Evolutionary conservation across 2,113 vertebrate genomes (phyloP).

Genomic region (Aspiorhynchus laticeps): DNA sequence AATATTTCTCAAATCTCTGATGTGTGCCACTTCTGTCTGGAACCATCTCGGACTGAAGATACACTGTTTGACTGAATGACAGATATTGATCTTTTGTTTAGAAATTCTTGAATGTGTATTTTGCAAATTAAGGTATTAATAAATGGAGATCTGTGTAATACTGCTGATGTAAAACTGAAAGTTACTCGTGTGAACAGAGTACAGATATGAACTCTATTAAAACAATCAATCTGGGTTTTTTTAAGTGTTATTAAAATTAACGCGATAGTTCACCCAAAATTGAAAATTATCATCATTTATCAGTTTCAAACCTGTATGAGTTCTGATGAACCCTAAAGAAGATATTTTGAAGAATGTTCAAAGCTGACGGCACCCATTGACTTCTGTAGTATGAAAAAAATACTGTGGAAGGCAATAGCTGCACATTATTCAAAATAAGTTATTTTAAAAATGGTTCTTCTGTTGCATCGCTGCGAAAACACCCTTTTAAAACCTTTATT

Average conservation of each 20-base stretch:
- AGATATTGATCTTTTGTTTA: background rate
- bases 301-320: background rate
- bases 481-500: too few species aligned
- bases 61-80: background rate
- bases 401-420: too few species aligned
- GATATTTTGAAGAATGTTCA: background rate
- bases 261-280: background rate
- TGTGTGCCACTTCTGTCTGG: background rate
- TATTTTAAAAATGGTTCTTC: too few species aligned
- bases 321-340: too few species aligned
- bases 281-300: background rate
- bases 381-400: too few species aligned
- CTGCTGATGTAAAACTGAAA: background rate
- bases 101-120: background rate
- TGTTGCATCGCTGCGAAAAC: too few species aligned
- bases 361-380: too few species aligned
- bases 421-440: too few species aligned
- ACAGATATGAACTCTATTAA: background rate
- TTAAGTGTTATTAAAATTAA: background rate
- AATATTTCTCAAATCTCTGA: conserved; percentile 68
- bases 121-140: background rate
- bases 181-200: background rate
- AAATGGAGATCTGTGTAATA: background rate
- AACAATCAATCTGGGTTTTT: too few species aligned
- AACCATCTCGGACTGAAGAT: background rate